Evolutionary conservation across 92 coral and sea anemone species (phyloP).

Genomic region (Paragorgia papillata): DNA sequence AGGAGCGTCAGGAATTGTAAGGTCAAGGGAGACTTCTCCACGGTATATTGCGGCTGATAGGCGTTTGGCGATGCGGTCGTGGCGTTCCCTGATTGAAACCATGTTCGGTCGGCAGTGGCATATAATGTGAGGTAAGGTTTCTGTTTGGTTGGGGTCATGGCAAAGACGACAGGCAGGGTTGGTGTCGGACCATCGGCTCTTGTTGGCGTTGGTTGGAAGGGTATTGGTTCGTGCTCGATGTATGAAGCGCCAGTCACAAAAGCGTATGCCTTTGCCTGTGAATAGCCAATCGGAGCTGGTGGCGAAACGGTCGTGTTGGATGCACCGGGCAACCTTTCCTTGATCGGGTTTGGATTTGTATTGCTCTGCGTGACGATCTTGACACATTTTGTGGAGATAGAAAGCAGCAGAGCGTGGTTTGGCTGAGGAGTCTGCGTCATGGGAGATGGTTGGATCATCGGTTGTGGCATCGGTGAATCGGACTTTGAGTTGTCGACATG

Average conservation of each 20-base stretch:
- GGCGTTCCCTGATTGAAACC: slow-evolving; percentile 18
- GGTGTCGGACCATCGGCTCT: too few species aligned
- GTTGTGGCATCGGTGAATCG: too few species aligned
- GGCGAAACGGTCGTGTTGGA: slow-evolving; percentile 51
- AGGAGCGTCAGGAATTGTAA: too few species aligned
- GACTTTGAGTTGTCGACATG: slow-evolving; percentile 24
- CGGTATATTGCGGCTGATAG: too few species aligned
- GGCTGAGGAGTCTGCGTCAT: too few species aligned
- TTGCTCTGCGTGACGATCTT: slow-evolving; percentile 19
- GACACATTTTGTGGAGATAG: slow-evolving; percentile 2
- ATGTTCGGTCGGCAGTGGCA: slow-evolving; percentile 30
- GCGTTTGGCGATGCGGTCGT: slow-evolving; percentile 15
- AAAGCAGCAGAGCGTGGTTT: background rate
- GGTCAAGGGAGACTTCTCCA: too few species aligned
- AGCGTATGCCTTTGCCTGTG: too few species aligned
- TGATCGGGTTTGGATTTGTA: slow-evolving; percentile 43
- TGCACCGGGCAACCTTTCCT: slow-evolving; percentile 28
- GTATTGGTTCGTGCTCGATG: too few species aligned
- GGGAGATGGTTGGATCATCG: too few species aligned
- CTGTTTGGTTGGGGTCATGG: slow-evolving; percentile 16
- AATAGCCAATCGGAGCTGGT: background rate
- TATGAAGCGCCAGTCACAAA: too few species aligned
- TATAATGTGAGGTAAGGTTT: too few species aligned
- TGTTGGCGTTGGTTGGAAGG: too few species aligned
- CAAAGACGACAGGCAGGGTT: background rate